Evolutionary conservation across 2,888 invertebrate genomes (phyloP).

Genomic region (Drosophila stalkeri): DNA sequence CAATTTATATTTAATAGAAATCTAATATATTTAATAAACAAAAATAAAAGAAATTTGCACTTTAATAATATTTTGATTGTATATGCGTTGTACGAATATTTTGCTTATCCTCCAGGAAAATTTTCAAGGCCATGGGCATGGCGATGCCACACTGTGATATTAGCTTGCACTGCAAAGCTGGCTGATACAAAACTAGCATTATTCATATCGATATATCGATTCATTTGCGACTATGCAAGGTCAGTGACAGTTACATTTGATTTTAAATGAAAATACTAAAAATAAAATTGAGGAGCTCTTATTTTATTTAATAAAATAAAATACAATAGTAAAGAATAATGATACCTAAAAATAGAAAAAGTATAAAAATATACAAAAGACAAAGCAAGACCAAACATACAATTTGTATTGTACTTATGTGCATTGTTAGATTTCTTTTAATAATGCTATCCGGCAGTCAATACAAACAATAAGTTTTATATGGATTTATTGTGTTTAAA

Average conservation of each 20-base stretch:
- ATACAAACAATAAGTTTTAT: background rate
- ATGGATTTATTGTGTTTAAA: slow-evolving; percentile 19
- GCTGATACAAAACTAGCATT: slow-evolving; percentile 11
- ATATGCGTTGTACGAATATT: slow-evolving; percentile 20
- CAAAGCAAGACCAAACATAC: background rate
- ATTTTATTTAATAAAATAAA: background rate
- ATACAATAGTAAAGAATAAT: too few relatives aligned
- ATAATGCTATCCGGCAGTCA: background rate
- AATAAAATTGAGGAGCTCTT: background rate
- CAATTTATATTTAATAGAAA: slow-evolving; percentile 1
- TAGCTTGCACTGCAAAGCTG: slow-evolving; percentile 3
- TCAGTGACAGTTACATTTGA: background rate
- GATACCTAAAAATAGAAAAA: too few relatives aligned
- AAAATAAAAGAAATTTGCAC: background rate
- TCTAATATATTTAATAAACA: background rate
- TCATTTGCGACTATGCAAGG: too few relatives aligned
- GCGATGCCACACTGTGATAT: slow-evolving; percentile 28
- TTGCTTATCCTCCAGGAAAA: slow-evolving; percentile 31
- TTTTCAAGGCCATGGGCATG: slow-evolving; percentile 1
- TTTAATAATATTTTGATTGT: slow-evolving; percentile 14
- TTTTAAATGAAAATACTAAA: background rate
- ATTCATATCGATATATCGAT: slow-evolving; percentile 14
- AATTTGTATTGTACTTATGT: too few relatives aligned
- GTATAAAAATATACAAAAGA: background rate
- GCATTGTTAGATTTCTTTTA: background rate